Conservation (phyloP, 1,140 invertebrate genomes). For the Pantala flavescens region DNA sequence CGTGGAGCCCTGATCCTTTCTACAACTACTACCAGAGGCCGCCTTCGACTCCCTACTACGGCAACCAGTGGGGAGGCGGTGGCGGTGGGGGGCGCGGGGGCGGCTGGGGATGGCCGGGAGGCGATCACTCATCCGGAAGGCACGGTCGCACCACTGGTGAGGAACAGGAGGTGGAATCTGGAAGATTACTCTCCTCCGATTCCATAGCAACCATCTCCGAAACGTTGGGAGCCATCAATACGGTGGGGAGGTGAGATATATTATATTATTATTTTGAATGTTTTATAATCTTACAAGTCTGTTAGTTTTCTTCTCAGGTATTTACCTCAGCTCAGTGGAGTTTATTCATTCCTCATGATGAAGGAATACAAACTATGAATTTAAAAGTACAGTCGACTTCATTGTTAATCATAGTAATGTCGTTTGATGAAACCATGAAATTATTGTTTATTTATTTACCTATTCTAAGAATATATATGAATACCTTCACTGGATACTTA, state of each 20-base stretch:
- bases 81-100: background rate
- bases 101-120: background rate
- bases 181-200: background rate
- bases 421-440: too few species aligned
- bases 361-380: too few species aligned
- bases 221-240: conserved; percentile 62
- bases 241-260: conserved; percentile 48
- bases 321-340: too few species aligned
- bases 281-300: too few species aligned
- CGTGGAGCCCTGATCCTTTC: background rate
- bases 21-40: background rate
- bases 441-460: too few species aligned
- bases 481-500: too few species aligned
- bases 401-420: too few species aligned
- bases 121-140: background rate
- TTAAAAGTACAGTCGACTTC: too few species aligned
- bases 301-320: too few species aligned
- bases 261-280: too few species aligned
- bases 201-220: conserved; percentile 39
- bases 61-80: background rate
- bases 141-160: background rate
- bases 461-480: too few species aligned
- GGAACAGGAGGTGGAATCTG: background rate
- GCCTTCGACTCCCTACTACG: background rate
- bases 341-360: too few species aligned